Conservation (phyloP, 2,797 vertebrate species). For the Buceros bicornis region DNA sequence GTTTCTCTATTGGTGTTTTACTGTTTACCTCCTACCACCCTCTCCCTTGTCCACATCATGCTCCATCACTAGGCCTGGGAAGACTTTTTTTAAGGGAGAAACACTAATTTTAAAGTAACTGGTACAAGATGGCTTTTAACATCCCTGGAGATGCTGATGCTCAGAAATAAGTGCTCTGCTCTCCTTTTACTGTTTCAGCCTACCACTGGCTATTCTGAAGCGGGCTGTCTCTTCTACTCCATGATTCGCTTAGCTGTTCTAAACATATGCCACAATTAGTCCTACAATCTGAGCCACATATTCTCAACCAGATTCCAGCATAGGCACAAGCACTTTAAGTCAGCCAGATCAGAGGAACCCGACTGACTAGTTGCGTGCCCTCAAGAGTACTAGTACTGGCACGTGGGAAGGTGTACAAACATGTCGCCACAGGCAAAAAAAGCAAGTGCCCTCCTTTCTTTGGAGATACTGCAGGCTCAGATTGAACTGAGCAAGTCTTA, state of each 20-base stretch:
- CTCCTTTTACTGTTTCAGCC: neutral
- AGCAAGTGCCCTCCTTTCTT: slow-evolving; percentile 1
- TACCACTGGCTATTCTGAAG: neutral
- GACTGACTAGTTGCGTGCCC: slow-evolving; percentile 20
- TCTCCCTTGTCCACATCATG: neutral
- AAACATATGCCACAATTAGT: neutral
- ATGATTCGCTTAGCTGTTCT: neutral
- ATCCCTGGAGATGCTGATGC: neutral
- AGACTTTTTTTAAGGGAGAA: neutral
- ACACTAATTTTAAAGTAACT: neutral
- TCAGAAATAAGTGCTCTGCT: neutral
- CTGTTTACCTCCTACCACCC: neutral
- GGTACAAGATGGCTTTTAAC: neutral
- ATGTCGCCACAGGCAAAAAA: rapidly evolving
- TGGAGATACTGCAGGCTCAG: neutral
- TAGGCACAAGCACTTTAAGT: neutral
- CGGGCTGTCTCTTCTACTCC: neutral
- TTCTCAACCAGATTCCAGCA: neutral
- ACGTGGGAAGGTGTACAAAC: neutral
- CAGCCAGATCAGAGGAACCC: neutral
- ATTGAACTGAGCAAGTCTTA: neutral
- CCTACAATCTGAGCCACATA: neutral
- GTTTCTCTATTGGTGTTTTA: neutral
- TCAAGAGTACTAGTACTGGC: neutral
- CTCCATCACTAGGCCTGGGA: neutral